These are phyloP conservation scores for Toxostoma redivivum DNA, from an alignment of 2,113 vertebrate genomes.

Conservation along the genomic window DNA sequence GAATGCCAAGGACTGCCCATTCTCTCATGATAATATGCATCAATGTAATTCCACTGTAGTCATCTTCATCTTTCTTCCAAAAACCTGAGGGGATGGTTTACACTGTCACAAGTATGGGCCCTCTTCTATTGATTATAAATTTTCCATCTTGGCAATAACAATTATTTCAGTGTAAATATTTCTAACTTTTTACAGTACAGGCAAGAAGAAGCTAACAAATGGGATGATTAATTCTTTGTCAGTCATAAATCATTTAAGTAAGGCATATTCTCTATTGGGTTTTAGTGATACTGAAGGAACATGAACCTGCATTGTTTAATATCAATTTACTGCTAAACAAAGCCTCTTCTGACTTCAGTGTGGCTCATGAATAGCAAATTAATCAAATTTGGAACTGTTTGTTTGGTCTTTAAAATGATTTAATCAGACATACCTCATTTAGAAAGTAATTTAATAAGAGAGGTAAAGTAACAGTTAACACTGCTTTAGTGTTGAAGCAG, in stretches of 20 bases:
- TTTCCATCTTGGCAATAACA: not conserved
- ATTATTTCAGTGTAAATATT: not conserved
- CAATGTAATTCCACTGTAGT: not conserved
- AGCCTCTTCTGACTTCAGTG: not conserved
- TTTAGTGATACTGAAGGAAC: not conserved
- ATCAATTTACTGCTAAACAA: constrained; percentile 27
- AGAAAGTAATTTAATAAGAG: constrained; percentile 50
- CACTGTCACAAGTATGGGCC: not conserved
- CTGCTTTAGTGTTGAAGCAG: not conserved
- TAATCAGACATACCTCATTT: constrained; percentile 22
- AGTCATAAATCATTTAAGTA: not conserved
- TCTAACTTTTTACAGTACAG: not conserved
- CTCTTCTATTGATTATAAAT: not conserved
- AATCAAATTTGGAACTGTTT: constrained; percentile 34
- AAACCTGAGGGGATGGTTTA: not conserved
- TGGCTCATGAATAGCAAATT: constrained; percentile 28
- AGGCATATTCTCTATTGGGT: not conserved
- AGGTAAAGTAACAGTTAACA: constrained; percentile 24
- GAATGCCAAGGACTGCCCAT: not conserved
- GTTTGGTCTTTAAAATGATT: constrained; percentile 6
- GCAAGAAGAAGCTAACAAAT: not conserved
- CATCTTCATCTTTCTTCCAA: not conserved
- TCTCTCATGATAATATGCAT: not conserved
- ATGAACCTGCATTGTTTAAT: constrained; percentile 1
- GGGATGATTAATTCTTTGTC: not conserved